These are phyloP conservation scores for Drosophila malerkotliana DNA, from an alignment of 1,140 invertebrate species.

Conservation along the genomic window DNA sequence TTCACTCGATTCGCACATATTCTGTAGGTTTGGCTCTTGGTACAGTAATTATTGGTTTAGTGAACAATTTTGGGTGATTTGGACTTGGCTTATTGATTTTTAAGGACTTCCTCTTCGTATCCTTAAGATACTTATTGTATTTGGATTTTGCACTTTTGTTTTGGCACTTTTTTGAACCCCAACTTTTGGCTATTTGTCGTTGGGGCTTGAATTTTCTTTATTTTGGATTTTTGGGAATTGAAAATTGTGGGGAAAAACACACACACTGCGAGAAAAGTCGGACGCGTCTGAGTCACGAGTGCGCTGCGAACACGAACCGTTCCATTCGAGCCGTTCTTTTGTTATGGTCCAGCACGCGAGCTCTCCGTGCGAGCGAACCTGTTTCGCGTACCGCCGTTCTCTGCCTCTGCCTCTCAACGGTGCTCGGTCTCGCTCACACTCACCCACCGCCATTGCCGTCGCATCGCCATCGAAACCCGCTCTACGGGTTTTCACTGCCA, in stretches of 20 bases:
- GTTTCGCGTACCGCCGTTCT: conserved; percentile 42
- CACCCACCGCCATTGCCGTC: conserved; percentile 61
- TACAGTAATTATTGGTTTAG: background rate
- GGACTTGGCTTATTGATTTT: background rate
- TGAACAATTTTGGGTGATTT: background rate
- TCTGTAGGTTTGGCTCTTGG: conserved; percentile 31
- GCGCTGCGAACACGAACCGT: conserved; percentile 74
- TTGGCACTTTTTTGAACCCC: conserved; percentile 26
- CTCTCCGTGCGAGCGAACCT: conserved; percentile 75
- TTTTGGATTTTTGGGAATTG: conserved; percentile 17
- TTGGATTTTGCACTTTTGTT: conserved; percentile 9
- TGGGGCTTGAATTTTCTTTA: background rate
- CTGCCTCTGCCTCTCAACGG: conserved; percentile 5
- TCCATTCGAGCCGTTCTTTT: conserved; percentile 83
- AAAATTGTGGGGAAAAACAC: conserved; percentile 28
- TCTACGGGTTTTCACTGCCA: conserved; percentile 59
- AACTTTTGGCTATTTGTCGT: background rate
- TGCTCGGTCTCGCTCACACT: conserved; percentile 19
- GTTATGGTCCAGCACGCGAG: conserved; percentile 71
- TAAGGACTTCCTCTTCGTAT: background rate
- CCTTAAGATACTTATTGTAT: background rate
- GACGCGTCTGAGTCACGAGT: conserved; percentile 32
- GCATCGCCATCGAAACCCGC: conserved; percentile 59
- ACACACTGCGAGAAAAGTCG: conserved; percentile 32
- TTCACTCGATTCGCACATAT: conserved; percentile 46